Percentiles rank a stretch among this genome's conserved stretches.
These are phyloP conservation scores for Macrotus californicus DNA, from an alignment of 2,113 vertebrate genomes.

Conservation along the genomic window DNA sequence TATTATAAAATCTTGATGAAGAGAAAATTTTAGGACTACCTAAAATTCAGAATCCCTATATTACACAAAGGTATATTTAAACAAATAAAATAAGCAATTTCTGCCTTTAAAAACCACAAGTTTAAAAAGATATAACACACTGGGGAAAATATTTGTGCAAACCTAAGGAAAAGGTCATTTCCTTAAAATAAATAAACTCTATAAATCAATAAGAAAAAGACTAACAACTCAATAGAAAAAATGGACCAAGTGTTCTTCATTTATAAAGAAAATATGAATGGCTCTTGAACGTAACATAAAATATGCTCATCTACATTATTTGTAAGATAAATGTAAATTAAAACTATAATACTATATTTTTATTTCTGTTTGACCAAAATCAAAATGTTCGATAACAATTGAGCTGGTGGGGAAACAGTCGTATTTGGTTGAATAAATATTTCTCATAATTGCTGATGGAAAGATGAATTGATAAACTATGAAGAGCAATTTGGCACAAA, in stretches of 20 bases:
- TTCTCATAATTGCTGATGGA: background rate
- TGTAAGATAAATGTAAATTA: background rate
- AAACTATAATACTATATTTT: conserved; percentile 4
- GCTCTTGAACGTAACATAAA: background rate
- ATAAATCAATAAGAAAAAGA: background rate
- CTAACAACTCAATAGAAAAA: conserved; percentile 24
- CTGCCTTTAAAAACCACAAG: background rate
- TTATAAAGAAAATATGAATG: background rate
- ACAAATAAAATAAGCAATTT: conserved; percentile 5
- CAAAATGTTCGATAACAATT: conserved; percentile 34
- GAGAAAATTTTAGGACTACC: background rate
- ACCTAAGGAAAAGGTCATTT: background rate
- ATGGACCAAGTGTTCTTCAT: background rate
- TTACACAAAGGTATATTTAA: background rate
- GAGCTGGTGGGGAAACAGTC: background rate
- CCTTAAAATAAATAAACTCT: background rate
- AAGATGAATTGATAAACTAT: conserved; percentile 17
- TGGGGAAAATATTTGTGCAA: background rate
- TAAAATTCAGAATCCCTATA: background rate
- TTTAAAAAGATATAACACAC: background rate
- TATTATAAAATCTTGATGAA: background rate
- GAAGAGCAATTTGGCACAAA: conserved; percentile 23
- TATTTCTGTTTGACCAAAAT: conserved; percentile 52
- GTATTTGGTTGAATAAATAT: background rate
- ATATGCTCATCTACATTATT: background rate